These are phyloP conservation scores for Drosophila eugracilis DNA, from an alignment of 1,140 invertebrate species.

Conservation along the genomic window DNA sequence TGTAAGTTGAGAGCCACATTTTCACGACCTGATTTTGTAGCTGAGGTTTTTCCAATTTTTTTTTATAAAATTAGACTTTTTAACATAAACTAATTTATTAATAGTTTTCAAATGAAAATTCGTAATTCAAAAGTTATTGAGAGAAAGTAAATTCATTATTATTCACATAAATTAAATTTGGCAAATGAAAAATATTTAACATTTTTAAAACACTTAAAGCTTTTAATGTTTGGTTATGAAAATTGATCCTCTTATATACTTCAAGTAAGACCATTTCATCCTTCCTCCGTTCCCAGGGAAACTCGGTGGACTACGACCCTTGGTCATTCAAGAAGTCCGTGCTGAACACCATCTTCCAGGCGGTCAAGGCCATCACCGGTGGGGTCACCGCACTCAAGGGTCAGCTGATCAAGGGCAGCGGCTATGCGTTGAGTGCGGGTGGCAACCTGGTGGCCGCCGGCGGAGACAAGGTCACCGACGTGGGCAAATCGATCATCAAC, in stretches of 20 bases:
- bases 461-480: constrained; percentile 90
- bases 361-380: constrained; percentile 93
- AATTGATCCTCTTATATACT: neutral
- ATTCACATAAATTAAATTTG: too few species aligned
- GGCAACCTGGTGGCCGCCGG: constrained; percentile 86
- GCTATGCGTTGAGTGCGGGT: constrained; percentile 89
- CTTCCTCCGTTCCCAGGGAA: constrained; percentile 65
- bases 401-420: constrained; percentile 93
- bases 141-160: too few species aligned
- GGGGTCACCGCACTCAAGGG: constrained; percentile 93
- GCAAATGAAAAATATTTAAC: too few species aligned
- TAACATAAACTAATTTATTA: too few species aligned
- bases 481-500: constrained; percentile 91
- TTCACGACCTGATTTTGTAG: constrained; percentile 1
- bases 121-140: too few species aligned
- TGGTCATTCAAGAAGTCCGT: constrained; percentile 93
- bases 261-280: neutral
- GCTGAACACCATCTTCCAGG: constrained; percentile 91
- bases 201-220: neutral
- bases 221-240: neutral
- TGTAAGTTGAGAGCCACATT: constrained; percentile 68
- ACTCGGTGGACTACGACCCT: constrained; percentile 87
- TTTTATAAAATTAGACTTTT: too few species aligned
- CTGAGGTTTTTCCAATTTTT: neutral
- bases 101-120: too few species aligned